Percentiles rank a stretch among this genome's conserved stretches.
These are phyloP conservation scores for Hydrochoerus hydrochaeris DNA, from an alignment of 2,113 vertebrate species.

Conservation along the genomic window DNA sequence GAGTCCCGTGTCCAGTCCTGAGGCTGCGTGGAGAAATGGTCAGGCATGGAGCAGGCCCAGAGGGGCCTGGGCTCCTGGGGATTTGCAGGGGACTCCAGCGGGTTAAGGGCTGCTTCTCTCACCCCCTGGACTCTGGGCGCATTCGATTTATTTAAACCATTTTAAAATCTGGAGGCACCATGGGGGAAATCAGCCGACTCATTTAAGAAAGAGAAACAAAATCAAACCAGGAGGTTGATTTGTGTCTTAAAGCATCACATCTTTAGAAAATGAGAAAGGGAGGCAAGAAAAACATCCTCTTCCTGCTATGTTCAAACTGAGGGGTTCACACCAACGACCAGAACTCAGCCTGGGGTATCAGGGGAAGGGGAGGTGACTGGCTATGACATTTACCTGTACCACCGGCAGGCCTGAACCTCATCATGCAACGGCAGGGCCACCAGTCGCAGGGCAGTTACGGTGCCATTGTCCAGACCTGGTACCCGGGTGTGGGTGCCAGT, in stretches of 20 bases:
- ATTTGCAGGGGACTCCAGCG: neutral
- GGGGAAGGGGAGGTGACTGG: neutral
- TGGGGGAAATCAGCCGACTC: neutral
- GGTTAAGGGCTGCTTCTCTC: neutral
- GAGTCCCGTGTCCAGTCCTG: neutral
- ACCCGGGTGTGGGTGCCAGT: fast-evolving
- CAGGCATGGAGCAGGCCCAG: neutral
- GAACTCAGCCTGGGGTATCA: neutral
- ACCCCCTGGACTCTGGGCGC: neutral
- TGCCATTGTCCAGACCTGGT: fast-evolving
- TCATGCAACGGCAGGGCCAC: no score
- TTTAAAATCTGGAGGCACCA: neutral
- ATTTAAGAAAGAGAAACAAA: neutral
- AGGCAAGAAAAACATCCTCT: neutral
- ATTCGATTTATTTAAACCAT: neutral
- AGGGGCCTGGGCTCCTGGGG: no score
- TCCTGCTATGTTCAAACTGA: neutral
- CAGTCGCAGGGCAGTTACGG: fast-evolving
- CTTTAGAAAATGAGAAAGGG: neutral
- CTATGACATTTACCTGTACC: no score
- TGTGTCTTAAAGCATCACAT: neutral
- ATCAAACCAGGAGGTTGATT: neutral
- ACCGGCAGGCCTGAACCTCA: no score
- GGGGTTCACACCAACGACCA: neutral
- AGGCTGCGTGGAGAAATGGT: neutral